A percentile compares a stretch with the other conserved stretches of the same genome.
Evolutionary conservation across 2,113 vertebrate species (phyloP).

Genomic region (Egretta garzetta): DNA sequence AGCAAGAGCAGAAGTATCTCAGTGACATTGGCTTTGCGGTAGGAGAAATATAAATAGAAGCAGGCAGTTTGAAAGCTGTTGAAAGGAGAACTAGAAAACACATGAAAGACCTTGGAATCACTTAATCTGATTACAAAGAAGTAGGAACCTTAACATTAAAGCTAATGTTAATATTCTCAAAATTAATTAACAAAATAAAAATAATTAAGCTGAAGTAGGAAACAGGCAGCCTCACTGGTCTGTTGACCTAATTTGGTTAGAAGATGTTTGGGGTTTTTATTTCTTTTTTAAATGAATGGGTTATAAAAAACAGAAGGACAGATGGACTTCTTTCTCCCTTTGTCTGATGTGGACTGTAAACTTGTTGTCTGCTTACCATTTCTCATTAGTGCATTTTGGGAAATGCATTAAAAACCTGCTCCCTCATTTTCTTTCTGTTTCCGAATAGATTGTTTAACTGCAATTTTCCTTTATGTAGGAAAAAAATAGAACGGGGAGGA

Average conservation of each 20-base stretch:
- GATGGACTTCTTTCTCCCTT: neutral
- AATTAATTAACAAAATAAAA: conserved; percentile 52
- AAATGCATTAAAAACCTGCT: neutral
- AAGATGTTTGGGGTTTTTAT: neutral
- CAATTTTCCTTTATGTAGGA: neutral
- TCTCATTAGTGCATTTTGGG: neutral
- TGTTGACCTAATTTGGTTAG: neutral
- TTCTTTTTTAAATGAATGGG: neutral
- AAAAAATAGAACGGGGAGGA: neutral
- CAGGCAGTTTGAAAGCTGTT: conserved; percentile 40
- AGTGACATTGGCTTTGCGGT: conserved; percentile 19
- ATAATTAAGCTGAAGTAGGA: conserved; percentile 9
- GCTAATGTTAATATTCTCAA: conserved; percentile 24
- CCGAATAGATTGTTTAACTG: neutral
- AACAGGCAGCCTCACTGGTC: neutral
- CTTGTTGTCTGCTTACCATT: neutral
- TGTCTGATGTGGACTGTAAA: neutral
- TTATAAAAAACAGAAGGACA: neutral
- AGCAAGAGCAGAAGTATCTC: neutral
- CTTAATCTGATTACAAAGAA: conserved; percentile 42
- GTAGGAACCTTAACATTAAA: conserved; percentile 30
- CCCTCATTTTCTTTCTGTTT: neutral
- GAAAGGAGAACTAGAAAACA: conserved; percentile 34
- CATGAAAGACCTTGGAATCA: conserved; percentile 47
- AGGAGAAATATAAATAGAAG: conserved; percentile 54